Percentiles rank a stretch among this genome's conserved stretches.
phyloP scores from a whole-genome alignment of 1,140 invertebrate genomes.

The Dendroctonus ponderosae region DNA sequence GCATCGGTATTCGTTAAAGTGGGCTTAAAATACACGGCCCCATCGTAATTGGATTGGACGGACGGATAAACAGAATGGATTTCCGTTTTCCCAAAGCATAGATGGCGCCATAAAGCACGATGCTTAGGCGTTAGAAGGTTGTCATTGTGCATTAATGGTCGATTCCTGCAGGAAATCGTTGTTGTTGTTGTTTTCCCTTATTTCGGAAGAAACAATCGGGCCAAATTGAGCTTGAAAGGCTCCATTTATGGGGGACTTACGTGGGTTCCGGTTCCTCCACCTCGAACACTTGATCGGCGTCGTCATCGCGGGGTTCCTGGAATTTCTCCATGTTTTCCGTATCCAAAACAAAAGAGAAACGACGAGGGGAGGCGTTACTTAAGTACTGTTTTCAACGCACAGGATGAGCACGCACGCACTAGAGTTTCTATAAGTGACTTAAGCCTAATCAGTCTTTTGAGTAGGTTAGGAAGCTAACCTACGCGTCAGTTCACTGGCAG shows the following conservation, averaged over 20 bases:
- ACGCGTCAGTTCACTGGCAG: too few relatives aligned
- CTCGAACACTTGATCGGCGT: conserved; percentile 45
- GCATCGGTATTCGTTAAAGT: too few relatives aligned
- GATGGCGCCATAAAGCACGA: conserved; percentile 20
- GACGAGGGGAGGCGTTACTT: not conserved
- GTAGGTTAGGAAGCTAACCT: too few relatives aligned
- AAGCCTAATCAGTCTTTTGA: conserved; percentile 42
- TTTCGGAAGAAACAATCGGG: not conserved
- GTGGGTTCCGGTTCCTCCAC: conserved; percentile 44
- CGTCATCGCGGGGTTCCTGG: conserved; percentile 44
- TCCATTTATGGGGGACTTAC: conserved; percentile 31
- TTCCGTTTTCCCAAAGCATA: conserved; percentile 20
- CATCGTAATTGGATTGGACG: not conserved
- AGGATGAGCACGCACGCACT: conserved; percentile 31
- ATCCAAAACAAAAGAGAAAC: conserved; percentile 22
- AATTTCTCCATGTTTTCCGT: conserved; percentile 43
- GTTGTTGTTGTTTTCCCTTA: not conserved
- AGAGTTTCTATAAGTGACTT: conserved; percentile 20
- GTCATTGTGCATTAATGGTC: not conserved
- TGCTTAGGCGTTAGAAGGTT: conserved; percentile 4
- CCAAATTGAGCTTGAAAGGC: not conserved
- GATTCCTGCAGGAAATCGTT: not conserved
- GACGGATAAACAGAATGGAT: conserved; percentile 5
- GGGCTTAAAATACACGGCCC: too few relatives aligned
- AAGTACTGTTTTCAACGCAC: not conserved